Evolutionary conservation across 2,888 invertebrate genomes (phyloP).

Genomic region (Trachelus troglodyta): DNA sequence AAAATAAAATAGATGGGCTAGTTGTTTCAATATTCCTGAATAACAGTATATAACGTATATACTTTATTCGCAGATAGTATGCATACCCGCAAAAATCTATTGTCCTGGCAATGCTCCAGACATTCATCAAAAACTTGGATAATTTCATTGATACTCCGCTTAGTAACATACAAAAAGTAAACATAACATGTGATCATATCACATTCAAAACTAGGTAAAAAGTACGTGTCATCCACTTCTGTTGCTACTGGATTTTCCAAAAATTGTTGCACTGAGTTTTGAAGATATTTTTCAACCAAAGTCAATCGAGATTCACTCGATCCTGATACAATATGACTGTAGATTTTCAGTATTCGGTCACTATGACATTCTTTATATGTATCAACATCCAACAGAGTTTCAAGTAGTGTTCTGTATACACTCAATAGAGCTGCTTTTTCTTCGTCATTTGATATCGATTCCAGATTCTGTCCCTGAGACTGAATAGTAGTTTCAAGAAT

Average conservation of each 20-base stretch:
- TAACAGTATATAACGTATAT: background rate
- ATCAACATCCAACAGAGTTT: constrained; percentile 46
- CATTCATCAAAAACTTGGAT: constrained; percentile 44
- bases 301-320: constrained; percentile 30
- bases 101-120: constrained; percentile 44
- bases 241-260: constrained; percentile 25
- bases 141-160: constrained; percentile 37
- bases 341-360: constrained; percentile 38
- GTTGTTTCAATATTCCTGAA: background rate
- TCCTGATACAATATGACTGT: constrained; percentile 39
- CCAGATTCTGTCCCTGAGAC: constrained; percentile 49
- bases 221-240: constrained; percentile 51
- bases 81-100: constrained; percentile 44
- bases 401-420: constrained; percentile 64
- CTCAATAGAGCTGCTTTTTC: constrained; percentile 63
- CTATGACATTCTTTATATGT: constrained; percentile 37
- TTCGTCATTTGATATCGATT: constrained; percentile 38
- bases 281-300: constrained; percentile 44
- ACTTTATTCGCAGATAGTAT: background rate
- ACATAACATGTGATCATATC: constrained; percentile 70
- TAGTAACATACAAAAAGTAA: constrained; percentile 67
- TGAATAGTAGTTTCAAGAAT: constrained; percentile 69
- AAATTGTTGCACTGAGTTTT: constrained; percentile 41
- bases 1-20: background rate
- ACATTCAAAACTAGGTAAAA: constrained; percentile 68